A percentile compares a stretch with the other conserved stretches of the same genome.
Conservation (phyloP, 1,140 invertebrate species). For the Drosophila funebris region DNA sequence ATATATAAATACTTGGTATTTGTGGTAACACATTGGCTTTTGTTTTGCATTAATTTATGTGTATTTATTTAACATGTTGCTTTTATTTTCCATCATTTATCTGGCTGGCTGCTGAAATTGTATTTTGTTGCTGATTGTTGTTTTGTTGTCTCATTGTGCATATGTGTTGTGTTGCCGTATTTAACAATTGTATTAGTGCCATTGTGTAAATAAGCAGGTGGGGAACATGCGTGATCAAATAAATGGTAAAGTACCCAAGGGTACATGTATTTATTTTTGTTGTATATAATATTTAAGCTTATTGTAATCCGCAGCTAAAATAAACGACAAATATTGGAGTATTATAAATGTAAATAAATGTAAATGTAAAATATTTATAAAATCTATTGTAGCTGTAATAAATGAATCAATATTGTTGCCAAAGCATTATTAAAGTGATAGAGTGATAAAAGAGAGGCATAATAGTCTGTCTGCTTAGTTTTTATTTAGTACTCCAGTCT, state of each 20-base stretch:
- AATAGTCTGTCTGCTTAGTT: too few relatives aligned
- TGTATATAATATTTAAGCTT: too few relatives aligned
- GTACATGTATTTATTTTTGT: neutral
- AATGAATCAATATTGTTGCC: neutral
- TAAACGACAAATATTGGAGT: neutral
- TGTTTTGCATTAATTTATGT: conserved; percentile 52
- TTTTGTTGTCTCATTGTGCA: neutral
- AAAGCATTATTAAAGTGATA: too few relatives aligned
- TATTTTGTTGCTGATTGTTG: conserved; percentile 13
- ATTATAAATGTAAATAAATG: neutral
- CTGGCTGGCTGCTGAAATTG: conserved; percentile 16
- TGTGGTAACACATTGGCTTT: conserved; percentile 42
- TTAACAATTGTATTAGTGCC: conserved; percentile 15
- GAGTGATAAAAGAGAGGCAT: too few relatives aligned
- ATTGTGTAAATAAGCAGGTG: neutral
- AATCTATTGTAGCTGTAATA: neutral
- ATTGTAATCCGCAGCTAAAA: neutral
- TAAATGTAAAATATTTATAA: neutral
- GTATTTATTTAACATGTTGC: conserved; percentile 56
- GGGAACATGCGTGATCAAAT: neutral
- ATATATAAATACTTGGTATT: neutral
- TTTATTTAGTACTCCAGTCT: too few relatives aligned
- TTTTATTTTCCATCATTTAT: conserved; percentile 28
- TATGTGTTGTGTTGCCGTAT: neutral
- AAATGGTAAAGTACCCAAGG: neutral